These are phyloP conservation scores for Macrosteles quadrilineatus DNA, from an alignment of 1,140 invertebrate species.

Conservation along the genomic window DNA sequence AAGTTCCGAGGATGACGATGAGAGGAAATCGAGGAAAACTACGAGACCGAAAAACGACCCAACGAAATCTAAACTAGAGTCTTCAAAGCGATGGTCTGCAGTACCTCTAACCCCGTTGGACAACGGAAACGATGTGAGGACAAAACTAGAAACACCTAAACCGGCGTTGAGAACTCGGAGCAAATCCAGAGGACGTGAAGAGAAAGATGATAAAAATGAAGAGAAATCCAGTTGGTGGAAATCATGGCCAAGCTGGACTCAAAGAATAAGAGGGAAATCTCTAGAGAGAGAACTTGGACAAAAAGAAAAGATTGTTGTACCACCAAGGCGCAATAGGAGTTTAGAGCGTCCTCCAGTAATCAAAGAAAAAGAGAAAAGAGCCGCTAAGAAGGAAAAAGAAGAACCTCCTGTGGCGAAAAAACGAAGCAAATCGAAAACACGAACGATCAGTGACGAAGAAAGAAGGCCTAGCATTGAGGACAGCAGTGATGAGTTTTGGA, in stretches of 20 bases:
- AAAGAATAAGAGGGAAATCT: conserved; percentile 17
- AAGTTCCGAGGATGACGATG: conserved; percentile 25
- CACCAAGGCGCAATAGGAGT: conserved; percentile 27
- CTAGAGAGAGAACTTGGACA: conserved; percentile 17
- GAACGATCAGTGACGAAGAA: conserved; percentile 19
- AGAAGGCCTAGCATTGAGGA: conserved; percentile 29
- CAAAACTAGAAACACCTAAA: background rate
- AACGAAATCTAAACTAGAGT: conserved; percentile 24
- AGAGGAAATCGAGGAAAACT: conserved; percentile 2
- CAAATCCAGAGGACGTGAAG: conserved; percentile 24
- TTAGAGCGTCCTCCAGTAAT: conserved; percentile 21
- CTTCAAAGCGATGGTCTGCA: conserved; percentile 11
- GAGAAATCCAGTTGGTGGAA: conserved; percentile 31
- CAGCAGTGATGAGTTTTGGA: conserved; percentile 43
- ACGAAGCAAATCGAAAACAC: conserved; percentile 27
- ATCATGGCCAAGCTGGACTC: conserved; percentile 28
- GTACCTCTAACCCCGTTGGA: background rate
- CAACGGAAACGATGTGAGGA: background rate
- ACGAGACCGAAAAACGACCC: conserved; percentile 9
- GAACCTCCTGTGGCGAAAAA: conserved; percentile 16
- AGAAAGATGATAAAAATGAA: conserved; percentile 1
- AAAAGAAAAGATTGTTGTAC: background rate
- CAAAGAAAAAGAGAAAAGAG: conserved; percentile 22
- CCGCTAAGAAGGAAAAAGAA: conserved; percentile 15
- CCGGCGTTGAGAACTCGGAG: conserved; percentile 26